Evolutionary conservation across 1,140 invertebrate species (phyloP), one percentile per base, ranked within the genome.

Genomic region (Caenorhabditis remanei): DNA sequence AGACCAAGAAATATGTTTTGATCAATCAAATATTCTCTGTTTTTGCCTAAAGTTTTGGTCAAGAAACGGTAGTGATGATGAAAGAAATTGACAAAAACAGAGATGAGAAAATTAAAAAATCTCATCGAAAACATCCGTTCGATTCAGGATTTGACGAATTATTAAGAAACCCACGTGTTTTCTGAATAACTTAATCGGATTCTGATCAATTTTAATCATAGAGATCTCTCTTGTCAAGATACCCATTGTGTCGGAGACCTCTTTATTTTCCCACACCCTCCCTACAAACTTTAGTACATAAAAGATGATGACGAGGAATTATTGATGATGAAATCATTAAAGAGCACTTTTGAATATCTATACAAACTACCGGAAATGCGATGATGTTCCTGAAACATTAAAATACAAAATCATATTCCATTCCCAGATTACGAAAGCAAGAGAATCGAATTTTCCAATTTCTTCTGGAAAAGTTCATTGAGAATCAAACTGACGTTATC

Each of bases 251-350:
- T 6, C 43, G 65, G 48, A 82, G 58, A 63, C 58, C 58, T 32
- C 58, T 21, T 1, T 9, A 63, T 3, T 24, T 84, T 84, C 53
- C 19, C 53, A 84, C 56, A 21, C 56, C 53, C 55, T 61, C 53
- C 55, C 55, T 56, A 14, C 9, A 21, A 16, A 8, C 71, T 4
- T 55, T 46, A 9, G 43, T 11, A 19, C 11, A 79, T 21, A 7
- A 43, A n/a, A 41, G 55, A 55, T 16, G 9, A 83, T 32, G 32
- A 41, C 21, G 24, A 43, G 21, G 14, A 21, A 50, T 79, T 46
- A 79, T 79, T 79, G 24, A 24, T 50, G 40, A 71, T 71, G 65
- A n/a, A 46, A 71, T 71, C 43, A n/a, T 71, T 43, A 21, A n/a
- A 46, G 40, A 48, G 65, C 40, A 46, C 65, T 46, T 71, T 71